phyloP scores from a whole-genome alignment of 2,797 vertebrate species.

The Rhodeus uyekii region DNA sequence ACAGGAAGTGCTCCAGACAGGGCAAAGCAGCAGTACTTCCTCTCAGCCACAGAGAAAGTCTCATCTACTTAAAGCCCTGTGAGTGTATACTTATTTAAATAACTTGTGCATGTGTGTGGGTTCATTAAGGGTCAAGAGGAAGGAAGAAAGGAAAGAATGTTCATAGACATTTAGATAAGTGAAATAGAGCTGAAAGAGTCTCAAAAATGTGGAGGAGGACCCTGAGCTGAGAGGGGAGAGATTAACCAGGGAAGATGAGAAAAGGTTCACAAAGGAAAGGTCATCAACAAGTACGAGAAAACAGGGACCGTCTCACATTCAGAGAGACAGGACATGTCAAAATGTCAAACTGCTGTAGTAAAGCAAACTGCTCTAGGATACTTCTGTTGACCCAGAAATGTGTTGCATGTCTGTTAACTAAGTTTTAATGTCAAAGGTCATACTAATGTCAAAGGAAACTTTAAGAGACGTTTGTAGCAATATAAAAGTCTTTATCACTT shows the following conservation, averaged over 20 bases:
- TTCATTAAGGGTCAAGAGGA: background rate
- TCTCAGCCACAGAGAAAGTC: slow-evolving; percentile 72
- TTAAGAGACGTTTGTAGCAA: too few relatives aligned
- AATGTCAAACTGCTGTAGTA: slow-evolving; percentile 2
- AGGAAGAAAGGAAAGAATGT: slow-evolving; percentile 20
- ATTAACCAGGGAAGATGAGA: background rate
- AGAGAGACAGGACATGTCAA: background rate
- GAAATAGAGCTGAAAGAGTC: background rate
- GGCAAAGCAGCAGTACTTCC: slow-evolving; percentile 80
- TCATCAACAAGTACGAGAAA: background rate
- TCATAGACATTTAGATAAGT: slow-evolving; percentile 1
- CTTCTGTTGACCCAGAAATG: background rate
- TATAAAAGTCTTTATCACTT: too few relatives aligned
- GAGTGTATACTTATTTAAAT: slow-evolving; percentile 42
- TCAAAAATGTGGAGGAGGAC: slow-evolving; percentile 17
- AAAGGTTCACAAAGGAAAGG: slow-evolving; percentile 1
- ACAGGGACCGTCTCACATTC: background rate
- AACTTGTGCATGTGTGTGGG: background rate
- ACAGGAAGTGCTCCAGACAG: slow-evolving; percentile 61
- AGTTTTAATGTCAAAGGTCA: background rate
- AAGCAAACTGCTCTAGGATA: background rate
- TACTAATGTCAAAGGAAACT: too few relatives aligned
- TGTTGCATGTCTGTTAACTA: background rate
- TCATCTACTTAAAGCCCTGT: slow-evolving; percentile 81
- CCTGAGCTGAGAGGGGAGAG: background rate